phyloP scores from a whole-genome alignment of 2,888 invertebrate genomes.

The Synanthedon formicaeformis region DNA sequence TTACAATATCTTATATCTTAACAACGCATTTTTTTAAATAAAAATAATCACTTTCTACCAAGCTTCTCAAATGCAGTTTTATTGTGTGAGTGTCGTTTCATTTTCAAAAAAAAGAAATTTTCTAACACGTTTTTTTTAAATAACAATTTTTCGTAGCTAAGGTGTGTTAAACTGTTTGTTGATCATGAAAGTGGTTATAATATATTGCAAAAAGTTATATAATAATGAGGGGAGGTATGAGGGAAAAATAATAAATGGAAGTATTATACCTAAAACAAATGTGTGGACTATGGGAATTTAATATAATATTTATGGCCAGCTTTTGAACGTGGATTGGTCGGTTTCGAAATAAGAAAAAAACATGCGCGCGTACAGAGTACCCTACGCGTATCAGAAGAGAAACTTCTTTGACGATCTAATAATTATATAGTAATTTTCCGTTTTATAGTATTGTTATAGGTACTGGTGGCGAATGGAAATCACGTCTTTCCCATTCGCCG shows the following conservation, averaged over 20 bases:
- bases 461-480: no score
- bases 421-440: no score
- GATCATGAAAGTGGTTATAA: slow-evolving; percentile 43
- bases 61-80: slow-evolving; percentile 9
- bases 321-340: no score
- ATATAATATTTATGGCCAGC: no score
- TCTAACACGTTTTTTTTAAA: slow-evolving; percentile 6
- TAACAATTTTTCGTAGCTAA: slow-evolving; percentile 5
- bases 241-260: not conserved
- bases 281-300: no score
- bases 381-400: no score
- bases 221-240: not conserved
- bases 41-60: slow-evolving; percentile 45
- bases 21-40: not conserved
- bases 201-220: slow-evolving; percentile 8
- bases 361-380: no score
- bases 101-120: slow-evolving; percentile 38
- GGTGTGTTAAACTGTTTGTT: slow-evolving; percentile 1
- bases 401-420: no score
- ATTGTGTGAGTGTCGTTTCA: slow-evolving; percentile 30
- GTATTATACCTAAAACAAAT: no score
- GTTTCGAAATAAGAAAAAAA: no score
- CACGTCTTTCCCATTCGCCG: no score
- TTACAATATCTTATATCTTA: not conserved
- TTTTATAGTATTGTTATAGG: no score